Evolutionary conservation across 2,113 vertebrate species (phyloP).

Genomic region (Chascanopsetta lugubris): DNA sequence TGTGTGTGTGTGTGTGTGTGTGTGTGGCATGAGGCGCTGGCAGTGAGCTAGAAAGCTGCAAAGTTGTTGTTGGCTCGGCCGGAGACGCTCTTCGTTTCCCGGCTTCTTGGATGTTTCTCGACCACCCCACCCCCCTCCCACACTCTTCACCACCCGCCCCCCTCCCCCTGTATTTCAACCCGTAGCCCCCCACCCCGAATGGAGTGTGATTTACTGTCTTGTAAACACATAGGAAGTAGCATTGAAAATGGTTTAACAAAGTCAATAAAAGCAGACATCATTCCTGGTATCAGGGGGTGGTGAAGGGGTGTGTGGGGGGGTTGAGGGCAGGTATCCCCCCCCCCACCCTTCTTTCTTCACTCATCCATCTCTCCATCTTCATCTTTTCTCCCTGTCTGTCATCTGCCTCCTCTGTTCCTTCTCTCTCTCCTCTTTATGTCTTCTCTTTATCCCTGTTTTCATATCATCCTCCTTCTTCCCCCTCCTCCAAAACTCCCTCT

Average conservation of each 20-base stretch:
- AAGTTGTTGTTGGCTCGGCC: conserved; percentile 55
- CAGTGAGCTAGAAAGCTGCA: conserved; percentile 51
- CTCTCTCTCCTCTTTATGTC: conserved; percentile 32
- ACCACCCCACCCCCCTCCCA: too few relatives aligned
- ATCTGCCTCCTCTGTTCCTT: conserved; percentile 43
- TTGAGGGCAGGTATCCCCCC: conserved; percentile 43
- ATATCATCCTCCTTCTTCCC: conserved; percentile 28
- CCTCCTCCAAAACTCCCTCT: conserved; percentile 28
- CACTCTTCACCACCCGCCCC: too few relatives aligned
- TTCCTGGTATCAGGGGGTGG: conserved; percentile 73
- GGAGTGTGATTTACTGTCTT: conserved; percentile 82
- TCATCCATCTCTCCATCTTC: conserved; percentile 42
- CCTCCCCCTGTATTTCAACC: conserved; percentile 50
- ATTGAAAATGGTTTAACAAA: conserved; percentile 86
- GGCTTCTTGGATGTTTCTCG: conserved; percentile 53
- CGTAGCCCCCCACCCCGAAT: conserved; percentile 54
- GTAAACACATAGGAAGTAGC: conserved; percentile 85
- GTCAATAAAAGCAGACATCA: conserved; percentile 86
- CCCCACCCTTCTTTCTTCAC: conserved; percentile 6
- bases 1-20: too few relatives aligned
- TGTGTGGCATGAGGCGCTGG: conserved; percentile 4
- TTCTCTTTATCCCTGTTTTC: conserved; percentile 55
- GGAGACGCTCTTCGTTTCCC: conserved; percentile 36
- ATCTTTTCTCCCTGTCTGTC: conserved; percentile 58
- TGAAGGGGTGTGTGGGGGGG: conserved; percentile 44